Evolutionary conservation across 2,113 vertebrate genomes (phyloP).

Genomic region (Suncus etruscus): DNA sequence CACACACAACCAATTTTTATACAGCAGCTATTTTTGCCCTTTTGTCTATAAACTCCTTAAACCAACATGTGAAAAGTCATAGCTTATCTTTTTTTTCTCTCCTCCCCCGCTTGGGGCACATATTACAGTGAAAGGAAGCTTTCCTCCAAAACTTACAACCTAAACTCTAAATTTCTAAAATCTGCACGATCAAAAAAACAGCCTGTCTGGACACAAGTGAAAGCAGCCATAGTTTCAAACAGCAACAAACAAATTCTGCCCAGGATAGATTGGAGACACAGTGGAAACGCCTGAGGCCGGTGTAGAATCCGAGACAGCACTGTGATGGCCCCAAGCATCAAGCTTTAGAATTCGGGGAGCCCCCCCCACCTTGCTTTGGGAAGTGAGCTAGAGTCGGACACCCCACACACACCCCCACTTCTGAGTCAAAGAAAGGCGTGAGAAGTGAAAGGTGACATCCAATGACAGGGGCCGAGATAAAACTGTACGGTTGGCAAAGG

Average conservation of each 20-base stretch:
- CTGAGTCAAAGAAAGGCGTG: neutral
- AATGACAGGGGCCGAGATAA: neutral
- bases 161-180: neutral
- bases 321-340: neutral
- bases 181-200: neutral
- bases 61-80: neutral
- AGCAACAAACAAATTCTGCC: neutral
- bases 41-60: neutral
- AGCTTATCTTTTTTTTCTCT: neutral
- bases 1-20: neutral
- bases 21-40: neutral
- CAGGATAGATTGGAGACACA: neutral
- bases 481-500: no score
- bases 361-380: no score
- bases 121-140: neutral
- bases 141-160: neutral
- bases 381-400: neutral
- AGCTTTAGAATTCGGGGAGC: no score
- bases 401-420: neutral
- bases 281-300: neutral
- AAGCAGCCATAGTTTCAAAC: neutral
- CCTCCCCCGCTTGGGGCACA: neutral
- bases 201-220: no score
- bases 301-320: neutral
- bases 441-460: neutral